Percentiles rank a stretch among this genome's conserved stretches.
These are phyloP conservation scores for Myodes glareolus DNA, from an alignment of 2,113 vertebrate genomes.

Conservation along the genomic window DNA sequence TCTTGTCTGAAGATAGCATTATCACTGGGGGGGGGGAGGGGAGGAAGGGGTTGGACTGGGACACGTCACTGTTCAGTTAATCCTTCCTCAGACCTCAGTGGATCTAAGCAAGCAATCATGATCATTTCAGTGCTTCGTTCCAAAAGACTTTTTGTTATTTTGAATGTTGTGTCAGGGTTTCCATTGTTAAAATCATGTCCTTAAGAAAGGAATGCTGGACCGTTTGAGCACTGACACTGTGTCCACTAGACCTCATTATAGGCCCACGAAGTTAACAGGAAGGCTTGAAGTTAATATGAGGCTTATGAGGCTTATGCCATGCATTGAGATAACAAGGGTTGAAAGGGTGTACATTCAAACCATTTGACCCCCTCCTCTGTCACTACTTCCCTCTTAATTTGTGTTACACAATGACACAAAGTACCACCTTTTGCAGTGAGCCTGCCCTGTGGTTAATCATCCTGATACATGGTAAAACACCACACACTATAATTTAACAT, in stretches of 20 bases:
- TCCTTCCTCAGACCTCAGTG: constrained; percentile 60
- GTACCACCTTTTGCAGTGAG: constrained; percentile 32
- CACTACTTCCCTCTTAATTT: constrained; percentile 68
- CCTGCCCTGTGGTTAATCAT: constrained; percentile 43
- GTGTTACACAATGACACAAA: constrained; percentile 57
- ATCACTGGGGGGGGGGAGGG: background rate
- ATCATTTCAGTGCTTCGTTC: constrained; percentile 65
- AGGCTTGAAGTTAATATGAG: constrained; percentile 46
- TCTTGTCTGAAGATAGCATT: constrained; percentile 57
- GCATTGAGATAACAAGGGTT: constrained; percentile 55
- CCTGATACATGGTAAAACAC: background rate
- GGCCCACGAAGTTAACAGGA: constrained; percentile 52
- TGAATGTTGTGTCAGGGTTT: constrained; percentile 54
- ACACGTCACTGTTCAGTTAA: constrained; percentile 35
- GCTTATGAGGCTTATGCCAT: background rate
- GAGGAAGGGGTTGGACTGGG: too few species aligned
- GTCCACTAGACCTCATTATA: background rate
- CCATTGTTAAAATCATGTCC: constrained; percentile 50
- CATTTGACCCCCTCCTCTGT: background rate
- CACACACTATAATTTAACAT: constrained; percentile 62
- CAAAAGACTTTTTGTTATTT: constrained; percentile 3
- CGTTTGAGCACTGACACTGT: constrained; percentile 51
- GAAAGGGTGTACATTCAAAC: constrained; percentile 65
- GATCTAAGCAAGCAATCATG: background rate
- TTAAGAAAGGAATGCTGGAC: constrained; percentile 66